A percentile compares a stretch with the other conserved stretches of the same genome.
Conservation (phyloP, 2,797 vertebrate species). For the Macroramphosus scolopax region DNA sequence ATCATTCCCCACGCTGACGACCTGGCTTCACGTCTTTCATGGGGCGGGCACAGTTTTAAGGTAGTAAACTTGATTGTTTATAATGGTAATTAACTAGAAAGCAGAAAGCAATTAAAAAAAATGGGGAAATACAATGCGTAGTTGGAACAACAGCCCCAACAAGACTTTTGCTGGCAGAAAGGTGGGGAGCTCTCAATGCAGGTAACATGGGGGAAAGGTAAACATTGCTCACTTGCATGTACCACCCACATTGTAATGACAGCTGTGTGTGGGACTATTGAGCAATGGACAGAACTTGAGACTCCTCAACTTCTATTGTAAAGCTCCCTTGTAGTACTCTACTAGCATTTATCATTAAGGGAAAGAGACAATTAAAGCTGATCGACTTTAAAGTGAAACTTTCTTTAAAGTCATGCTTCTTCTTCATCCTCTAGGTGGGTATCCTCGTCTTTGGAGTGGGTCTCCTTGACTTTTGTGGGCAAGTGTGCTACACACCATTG, state of each 20-base stretch:
- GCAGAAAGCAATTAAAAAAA: no score
- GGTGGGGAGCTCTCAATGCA: no score
- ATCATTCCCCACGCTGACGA: constrained; percentile 80
- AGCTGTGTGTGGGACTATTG: neutral
- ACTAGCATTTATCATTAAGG: neutral
- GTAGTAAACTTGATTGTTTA: constrained; percentile 24
- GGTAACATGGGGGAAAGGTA: no score
- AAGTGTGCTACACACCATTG: constrained; percentile 81
- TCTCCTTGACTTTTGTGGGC: constrained; percentile 82
- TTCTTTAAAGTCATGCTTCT: neutral
- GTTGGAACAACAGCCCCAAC: no score
- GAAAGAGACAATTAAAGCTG: neutral
- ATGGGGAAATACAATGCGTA: no score
- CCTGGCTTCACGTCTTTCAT: constrained; percentile 69
- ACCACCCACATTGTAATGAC: no score
- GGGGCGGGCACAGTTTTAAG: constrained; percentile 70
- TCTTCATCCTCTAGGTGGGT: constrained; percentile 62
- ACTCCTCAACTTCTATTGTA: neutral
- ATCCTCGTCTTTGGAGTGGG: constrained; percentile 81
- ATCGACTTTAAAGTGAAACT: neutral
- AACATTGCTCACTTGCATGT: no score
- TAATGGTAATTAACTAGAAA: no score
- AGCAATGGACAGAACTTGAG: neutral
- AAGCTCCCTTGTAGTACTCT: neutral
- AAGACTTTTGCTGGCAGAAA: no score